These are phyloP conservation scores for Chitala chitala DNA, from an alignment of 2,113 vertebrate species.

Conservation along the genomic window DNA sequence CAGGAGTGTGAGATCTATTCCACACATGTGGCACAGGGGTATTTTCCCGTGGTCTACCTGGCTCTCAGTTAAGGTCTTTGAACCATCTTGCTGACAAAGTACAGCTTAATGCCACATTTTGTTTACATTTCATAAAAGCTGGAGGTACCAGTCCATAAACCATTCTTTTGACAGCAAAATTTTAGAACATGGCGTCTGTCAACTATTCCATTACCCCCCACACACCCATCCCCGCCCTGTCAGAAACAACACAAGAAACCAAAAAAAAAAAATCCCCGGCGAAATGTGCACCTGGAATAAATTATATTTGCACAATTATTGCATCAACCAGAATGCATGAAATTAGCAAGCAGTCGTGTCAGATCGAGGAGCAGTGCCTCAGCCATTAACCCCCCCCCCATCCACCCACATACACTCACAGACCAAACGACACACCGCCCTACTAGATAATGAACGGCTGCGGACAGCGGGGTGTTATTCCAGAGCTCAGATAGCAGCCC, in stretches of 20 bases:
- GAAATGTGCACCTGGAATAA: constrained; percentile 17
- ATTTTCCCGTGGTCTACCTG: no score
- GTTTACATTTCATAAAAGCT: background rate
- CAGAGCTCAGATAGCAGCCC: background rate
- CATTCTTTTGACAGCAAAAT: background rate
- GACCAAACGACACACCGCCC: background rate
- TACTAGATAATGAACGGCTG: background rate
- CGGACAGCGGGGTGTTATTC: background rate
- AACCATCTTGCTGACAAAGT: background rate
- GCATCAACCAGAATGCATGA: background rate
- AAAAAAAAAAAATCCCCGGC: background rate
- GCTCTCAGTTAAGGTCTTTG: no score
- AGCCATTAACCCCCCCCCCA: background rate
- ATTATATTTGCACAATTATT: background rate
- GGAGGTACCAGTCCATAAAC: no score
- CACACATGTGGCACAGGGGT: no score
- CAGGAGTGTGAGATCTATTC: no score
- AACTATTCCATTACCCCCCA: background rate
- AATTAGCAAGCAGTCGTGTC: background rate
- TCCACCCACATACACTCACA: background rate
- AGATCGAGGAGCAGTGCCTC: constrained; percentile 1
- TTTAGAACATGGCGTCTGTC: background rate
- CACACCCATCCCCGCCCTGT: background rate
- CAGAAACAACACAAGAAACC: background rate
- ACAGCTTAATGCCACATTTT: no score